phyloP scores from a whole-genome alignment of 2,888 invertebrate species.

The Galerucella pusilla region DNA sequence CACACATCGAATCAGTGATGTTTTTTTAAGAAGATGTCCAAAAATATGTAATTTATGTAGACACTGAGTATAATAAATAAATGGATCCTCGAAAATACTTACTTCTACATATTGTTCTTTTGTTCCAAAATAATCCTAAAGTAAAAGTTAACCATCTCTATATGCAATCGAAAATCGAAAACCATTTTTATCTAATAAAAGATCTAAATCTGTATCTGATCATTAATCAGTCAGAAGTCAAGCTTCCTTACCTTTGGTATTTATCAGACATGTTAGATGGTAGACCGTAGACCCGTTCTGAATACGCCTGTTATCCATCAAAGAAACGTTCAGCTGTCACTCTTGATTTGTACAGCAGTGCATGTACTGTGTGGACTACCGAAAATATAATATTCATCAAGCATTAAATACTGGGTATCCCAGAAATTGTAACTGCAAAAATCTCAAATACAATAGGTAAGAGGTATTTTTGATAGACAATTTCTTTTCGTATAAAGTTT shows the following conservation, averaged over 20 bases:
- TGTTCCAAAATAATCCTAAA: not conserved
- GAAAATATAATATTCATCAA: constrained; percentile 7
- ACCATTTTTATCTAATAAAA: constrained; percentile 44
- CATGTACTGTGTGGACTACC: constrained; percentile 22
- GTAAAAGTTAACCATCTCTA: not conserved
- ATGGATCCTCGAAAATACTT: too few relatives aligned
- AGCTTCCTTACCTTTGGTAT: constrained; percentile 43
- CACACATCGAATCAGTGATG: too few relatives aligned
- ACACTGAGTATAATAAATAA: too few relatives aligned
- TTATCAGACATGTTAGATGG: constrained; percentile 45
- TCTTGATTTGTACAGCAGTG: constrained; percentile 36
- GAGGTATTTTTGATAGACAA: too few relatives aligned
- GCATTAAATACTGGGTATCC: not conserved
- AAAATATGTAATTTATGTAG: too few relatives aligned
- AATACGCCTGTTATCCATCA: constrained; percentile 49
- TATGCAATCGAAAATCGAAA: constrained; percentile 18
- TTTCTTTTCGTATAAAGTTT: too few relatives aligned
- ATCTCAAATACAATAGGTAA: too few relatives aligned
- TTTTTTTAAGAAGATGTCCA: too few relatives aligned
- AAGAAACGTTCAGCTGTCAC: constrained; percentile 44
- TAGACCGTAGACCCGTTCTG: constrained; percentile 15
- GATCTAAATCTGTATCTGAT: constrained; percentile 42
- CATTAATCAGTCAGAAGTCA: constrained; percentile 51
- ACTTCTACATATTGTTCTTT: too few relatives aligned
- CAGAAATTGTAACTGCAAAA: too few relatives aligned